Percentiles rank a stretch among this genome's conserved stretches.
phyloP scores from a whole-genome alignment of 1,140 invertebrate genomes.

The Helicoverpa armigera region DNA sequence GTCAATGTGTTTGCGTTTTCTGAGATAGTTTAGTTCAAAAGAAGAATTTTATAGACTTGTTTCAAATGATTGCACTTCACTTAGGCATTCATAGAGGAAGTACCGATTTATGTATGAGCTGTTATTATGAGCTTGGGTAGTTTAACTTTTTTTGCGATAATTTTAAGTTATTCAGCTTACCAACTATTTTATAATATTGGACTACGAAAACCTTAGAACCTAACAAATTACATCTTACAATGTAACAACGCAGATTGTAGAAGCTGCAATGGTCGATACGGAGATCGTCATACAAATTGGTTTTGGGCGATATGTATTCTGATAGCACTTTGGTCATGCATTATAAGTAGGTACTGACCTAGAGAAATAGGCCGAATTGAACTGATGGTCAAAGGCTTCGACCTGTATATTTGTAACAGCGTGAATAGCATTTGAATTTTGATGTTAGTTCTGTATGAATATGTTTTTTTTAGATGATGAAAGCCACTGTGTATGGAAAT shows the following conservation, averaged over 20 bases:
- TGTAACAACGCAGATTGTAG: background rate
- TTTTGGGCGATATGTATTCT: constrained; percentile 50
- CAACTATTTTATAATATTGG: background rate
- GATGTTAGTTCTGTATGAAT: background rate
- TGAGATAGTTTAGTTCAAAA: background rate
- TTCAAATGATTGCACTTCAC: background rate
- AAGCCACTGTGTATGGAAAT: too few species aligned
- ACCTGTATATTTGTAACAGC: constrained; percentile 13
- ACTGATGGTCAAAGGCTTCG: constrained; percentile 35
- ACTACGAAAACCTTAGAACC: background rate
- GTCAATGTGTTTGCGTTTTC: background rate
- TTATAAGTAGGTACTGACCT: constrained; percentile 61
- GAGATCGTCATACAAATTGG: constrained; percentile 50
- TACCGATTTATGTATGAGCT: too few species aligned
- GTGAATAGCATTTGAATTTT: constrained; percentile 8
- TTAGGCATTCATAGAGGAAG: too few species aligned
- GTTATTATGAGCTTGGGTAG: too few species aligned
- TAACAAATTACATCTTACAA: constrained; percentile 25
- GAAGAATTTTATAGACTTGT: background rate
- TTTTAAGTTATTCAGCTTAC: background rate
- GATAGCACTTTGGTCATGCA: constrained; percentile 58
- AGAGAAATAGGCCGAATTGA: constrained; percentile 53
- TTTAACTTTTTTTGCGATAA: too few species aligned
- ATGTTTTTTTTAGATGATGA: background rate
- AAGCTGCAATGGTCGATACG: constrained; percentile 26